Base-by-base conservation (phyloP, 2,113 vertebrate species). In the Heptranchias perlo region DNA sequence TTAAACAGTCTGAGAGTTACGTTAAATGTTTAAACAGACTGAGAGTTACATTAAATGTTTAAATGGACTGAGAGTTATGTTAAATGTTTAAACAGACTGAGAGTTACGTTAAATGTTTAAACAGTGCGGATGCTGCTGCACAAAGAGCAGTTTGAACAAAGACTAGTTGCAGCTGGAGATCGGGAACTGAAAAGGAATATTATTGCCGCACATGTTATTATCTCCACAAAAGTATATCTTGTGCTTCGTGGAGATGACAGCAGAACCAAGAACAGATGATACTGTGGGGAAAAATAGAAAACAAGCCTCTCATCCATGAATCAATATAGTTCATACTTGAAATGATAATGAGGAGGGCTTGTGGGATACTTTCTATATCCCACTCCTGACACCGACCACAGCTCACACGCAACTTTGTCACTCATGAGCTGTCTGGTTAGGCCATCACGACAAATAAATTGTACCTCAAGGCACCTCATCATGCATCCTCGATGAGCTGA, bases 401-500 rank as follows among this genome's bases (percentile, higher is more conserved):
- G 52, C 64, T 67, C 94, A 69, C 13, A 16, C 16, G 44, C 47
- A 73, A 69, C 64, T 73, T 95, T 69, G 47, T 69, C 47, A 31
- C 47, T 94, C 52, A 49, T 69, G 65, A 95, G 64, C 44, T 95
- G 21, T 69, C 44, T 69, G 47, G 64, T 67, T 95, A 67, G 65
- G 28, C 65, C 47, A 67, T 52, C 47, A 35, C 73, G 94, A 67
- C 64, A 18, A 69, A 31, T 69, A 52, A 67, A 69, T 95, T 47
- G 94, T 58, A 52, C 73, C 93, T 69, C 94, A 95, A 73, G 94
- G 44, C 44, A 52, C 94, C 65, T 95, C 94, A 49, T 69, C 64
- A 95, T 95, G 94, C 65, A 69, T 95, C 23, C 65, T 95, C 47
- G 10, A 65, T 95, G 44, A 95, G 94, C 94, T 49, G 94, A 95